phyloP scores from a whole-genome alignment of 2,797 vertebrate species.

The Clarias platycephalus region DNA sequence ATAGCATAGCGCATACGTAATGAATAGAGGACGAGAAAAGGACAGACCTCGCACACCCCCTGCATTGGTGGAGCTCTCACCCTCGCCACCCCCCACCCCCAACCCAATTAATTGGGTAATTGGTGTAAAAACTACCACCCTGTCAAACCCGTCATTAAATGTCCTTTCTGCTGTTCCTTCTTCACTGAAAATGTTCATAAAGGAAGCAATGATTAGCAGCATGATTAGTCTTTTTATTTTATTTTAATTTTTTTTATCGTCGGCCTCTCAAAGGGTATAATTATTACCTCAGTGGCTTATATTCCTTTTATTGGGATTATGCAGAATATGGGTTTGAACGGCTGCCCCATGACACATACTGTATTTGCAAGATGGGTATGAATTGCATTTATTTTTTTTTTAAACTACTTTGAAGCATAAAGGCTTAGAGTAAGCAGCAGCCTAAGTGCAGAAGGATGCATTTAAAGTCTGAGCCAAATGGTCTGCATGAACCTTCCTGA shows the following conservation, averaged over 20 bases:
- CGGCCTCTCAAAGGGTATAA: no score
- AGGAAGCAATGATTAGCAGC: neutral
- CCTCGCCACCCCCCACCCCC: no score
- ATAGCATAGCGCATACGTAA: no score
- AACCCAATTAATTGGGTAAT: neutral
- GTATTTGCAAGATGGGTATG: no score
- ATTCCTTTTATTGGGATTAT: neutral
- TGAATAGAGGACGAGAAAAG: no score
- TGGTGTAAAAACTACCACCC: no score
- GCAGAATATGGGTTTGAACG: neutral
- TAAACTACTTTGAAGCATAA: neutral
- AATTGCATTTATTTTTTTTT: no score
- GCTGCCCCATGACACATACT: neutral
- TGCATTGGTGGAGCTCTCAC: no score
- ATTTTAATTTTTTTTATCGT: neutral
- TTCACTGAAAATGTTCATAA: conserved; percentile 1
- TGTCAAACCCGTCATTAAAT: neutral
- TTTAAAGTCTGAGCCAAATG: neutral
- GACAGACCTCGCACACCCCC: no score
- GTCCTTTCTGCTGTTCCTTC: neutral
- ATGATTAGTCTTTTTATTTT: no score
- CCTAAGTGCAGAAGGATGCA: neutral
- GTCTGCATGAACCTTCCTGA: neutral
- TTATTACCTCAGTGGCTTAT: neutral
- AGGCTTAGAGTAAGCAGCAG: neutral